Evolutionary conservation across 2,113 vertebrate genomes (phyloP), one percentile per base, ranked within the genome.

Genomic region (Cephalopterus ornatus): DNA sequence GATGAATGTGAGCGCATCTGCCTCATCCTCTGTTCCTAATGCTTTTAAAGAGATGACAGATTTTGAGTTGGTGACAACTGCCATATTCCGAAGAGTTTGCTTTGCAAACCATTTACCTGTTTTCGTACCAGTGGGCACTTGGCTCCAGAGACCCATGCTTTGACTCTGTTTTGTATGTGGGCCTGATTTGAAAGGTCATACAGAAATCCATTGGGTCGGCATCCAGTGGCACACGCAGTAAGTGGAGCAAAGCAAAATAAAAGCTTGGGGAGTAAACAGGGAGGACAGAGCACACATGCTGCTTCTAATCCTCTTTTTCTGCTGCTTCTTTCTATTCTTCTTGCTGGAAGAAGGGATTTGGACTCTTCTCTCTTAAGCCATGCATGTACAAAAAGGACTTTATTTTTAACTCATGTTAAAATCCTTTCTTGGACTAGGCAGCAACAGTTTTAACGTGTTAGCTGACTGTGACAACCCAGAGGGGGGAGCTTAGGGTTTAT

Each of bases 291-390:
- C 72, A 61, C 11, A 71, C 83, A 61, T 74, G 75, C 67, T 88
- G 67, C 63, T 88, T 92, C 85, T 96, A 93, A 97, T 96, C 95
- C 92, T 91, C 52, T 93, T 93, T 96, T 92, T 88, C 92, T 92
- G 87, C 71, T 87, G 83, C 88, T 85, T 91, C 92, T 75, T 84
- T 89, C 90, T 86, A 13, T 81, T 96, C 67, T 87, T 86, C 61
- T 91, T 75, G 59, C 92, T 95, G 61, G 85, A 89, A 91, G 92
- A 92, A 81, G 79, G 92, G 95, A 94, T 95, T 97, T 96, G 85
- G 88, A 91, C 79, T 91, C 82, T 82, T 44, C 68, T 88, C 61
- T 96, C 83, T 89, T 93, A 96, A 95, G 73, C 85, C 65, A 85
- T 93, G 88, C 85, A 47, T 75, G 80, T 83, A 92, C 59, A 88